These are phyloP conservation scores for Amyelois transitella DNA, from an alignment of 1,140 invertebrate genomes.

Conservation along the genomic window DNA sequence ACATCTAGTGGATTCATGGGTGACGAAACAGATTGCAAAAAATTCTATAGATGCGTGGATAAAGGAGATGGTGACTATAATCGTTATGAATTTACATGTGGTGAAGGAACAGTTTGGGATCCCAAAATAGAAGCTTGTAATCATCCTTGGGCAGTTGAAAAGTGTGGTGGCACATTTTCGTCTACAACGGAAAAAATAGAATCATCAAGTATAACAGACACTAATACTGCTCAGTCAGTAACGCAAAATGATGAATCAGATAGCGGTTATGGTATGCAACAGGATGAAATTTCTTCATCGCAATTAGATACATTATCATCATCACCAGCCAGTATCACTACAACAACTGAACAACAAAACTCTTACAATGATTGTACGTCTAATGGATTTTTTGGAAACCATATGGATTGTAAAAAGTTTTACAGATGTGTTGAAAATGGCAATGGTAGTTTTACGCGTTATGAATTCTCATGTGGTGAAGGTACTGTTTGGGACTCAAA, in stretches of 20 bases:
- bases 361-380: conserved; percentile 37
- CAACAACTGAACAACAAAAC: conserved; percentile 10
- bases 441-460: conserved; percentile 73
- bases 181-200: conserved; percentile 5
- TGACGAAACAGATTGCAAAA: conserved; percentile 63
- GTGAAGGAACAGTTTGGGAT: conserved; percentile 78
- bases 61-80: conserved; percentile 74
- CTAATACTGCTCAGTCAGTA: not conserved
- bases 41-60: conserved; percentile 80
- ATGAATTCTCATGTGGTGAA: conserved; percentile 78
- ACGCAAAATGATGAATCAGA: conserved; percentile 3
- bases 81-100: conserved; percentile 78
- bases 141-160: conserved; percentile 58
- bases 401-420: conserved; percentile 78
- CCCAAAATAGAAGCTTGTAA: conserved; percentile 71
- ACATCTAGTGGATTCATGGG: conserved; percentile 71
- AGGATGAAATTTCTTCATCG: not conserved
- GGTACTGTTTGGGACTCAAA: conserved; percentile 79
- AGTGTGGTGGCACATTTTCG: conserved; percentile 31
- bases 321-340: not conserved
- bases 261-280: conserved; percentile 1
- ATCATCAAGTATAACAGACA: conserved; percentile 9
- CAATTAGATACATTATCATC: not conserved
- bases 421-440: conserved; percentile 79
- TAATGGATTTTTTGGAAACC: conserved; percentile 75